Percentiles rank a stretch among this genome's conserved stretches.
These are phyloP conservation scores for Zoanthus gigantus DNA, from an alignment of 92 coral and sea anemone genomes.

Conservation along the genomic window DNA sequence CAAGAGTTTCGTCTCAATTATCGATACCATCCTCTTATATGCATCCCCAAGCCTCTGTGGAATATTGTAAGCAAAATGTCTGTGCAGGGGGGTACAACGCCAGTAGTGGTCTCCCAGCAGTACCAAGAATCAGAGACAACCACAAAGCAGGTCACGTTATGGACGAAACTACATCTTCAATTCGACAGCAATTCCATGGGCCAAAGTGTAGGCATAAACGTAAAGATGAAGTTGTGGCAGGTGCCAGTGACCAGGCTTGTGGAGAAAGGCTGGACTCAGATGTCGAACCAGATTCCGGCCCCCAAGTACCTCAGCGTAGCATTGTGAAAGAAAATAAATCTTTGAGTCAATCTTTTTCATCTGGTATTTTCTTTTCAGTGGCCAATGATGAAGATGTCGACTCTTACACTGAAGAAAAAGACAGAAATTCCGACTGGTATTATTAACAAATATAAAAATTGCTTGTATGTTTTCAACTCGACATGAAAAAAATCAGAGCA, in stretches of 20 bases:
- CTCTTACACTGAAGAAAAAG: background rate
- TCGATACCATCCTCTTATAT: background rate
- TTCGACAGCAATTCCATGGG: background rate
- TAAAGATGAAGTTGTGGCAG: background rate
- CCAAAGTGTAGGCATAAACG: background rate
- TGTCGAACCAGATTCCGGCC: slow-evolving; percentile 19
- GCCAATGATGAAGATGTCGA: background rate
- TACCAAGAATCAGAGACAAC: no score
- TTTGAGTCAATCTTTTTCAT: background rate
- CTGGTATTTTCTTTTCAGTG: slow-evolving; percentile 19
- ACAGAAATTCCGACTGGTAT: background rate
- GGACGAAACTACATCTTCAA: background rate
- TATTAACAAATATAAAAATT: no score
- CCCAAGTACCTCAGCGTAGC: background rate
- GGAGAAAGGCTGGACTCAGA: slow-evolving; percentile 10
- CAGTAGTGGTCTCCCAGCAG: background rate
- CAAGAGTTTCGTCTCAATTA: slow-evolving; percentile 22
- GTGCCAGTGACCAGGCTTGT: background rate
- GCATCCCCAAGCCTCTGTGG: background rate
- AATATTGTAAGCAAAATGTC: background rate
- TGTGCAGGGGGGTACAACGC: background rate
- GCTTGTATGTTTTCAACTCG: no score
- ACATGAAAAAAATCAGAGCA: no score
- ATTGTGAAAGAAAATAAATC: background rate
- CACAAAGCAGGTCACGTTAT: background rate